phyloP scores from a whole-genome alignment of 2,113 vertebrate genomes.

The Heliornis fulica region DNA sequence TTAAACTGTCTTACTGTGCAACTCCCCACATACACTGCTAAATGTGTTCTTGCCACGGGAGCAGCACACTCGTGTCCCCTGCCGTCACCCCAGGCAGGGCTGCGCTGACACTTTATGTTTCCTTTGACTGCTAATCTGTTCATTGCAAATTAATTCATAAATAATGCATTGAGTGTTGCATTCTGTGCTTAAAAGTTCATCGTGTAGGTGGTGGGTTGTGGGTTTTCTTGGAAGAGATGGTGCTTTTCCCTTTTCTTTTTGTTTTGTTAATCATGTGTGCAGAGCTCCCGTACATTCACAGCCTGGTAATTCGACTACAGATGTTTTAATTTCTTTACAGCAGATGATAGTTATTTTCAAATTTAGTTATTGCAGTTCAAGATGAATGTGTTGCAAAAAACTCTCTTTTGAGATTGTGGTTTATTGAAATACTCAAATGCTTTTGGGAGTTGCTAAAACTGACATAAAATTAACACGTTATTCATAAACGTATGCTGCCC shows the following conservation, averaged over 20 bases:
- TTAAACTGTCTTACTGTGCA: not conserved
- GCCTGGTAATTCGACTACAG: not conserved
- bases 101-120: not conserved
- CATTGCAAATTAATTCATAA: constrained; percentile 50
- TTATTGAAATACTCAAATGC: not conserved
- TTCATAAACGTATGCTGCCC: not conserved
- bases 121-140: constrained; percentile 49
- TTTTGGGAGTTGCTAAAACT: not conserved
- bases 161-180: constrained; percentile 44
- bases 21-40: not conserved
- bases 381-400: not conserved
- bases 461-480: not conserved
- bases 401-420: not conserved
- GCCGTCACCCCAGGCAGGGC: not conserved
- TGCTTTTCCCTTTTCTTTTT: not conserved
- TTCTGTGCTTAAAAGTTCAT: constrained; percentile 43
- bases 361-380: not conserved
- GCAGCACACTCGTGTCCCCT: not conserved
- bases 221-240: constrained; percentile 18
- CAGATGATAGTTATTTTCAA: not conserved
- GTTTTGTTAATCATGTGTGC: not conserved
- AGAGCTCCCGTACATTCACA: not conserved
- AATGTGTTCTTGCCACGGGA: not conserved
- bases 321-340: not conserved
- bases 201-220: constrained; percentile 14